A percentile compares a stretch with the other conserved stretches of the same genome.
Evolutionary conservation across 2,113 vertebrate species (phyloP).

Genomic region (Propithecus coquereli): DNA sequence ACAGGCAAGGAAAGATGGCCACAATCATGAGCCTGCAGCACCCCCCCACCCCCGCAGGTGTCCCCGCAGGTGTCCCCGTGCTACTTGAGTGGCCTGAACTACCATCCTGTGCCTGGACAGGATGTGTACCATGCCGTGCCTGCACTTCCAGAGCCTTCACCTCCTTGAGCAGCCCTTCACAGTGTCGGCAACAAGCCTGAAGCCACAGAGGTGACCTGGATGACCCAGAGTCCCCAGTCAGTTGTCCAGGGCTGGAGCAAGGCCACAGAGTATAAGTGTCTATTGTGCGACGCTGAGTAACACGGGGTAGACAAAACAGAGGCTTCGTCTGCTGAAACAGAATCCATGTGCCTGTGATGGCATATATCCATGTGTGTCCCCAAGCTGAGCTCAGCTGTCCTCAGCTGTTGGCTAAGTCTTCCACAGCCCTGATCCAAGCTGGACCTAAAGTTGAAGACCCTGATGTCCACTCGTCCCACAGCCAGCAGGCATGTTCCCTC

Average conservation of each 20-base stretch:
- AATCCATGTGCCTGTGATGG: not conserved
- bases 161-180: not conserved
- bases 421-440: not conserved
- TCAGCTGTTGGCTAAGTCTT: not conserved
- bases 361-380: not conserved
- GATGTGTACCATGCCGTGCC: too few relatives aligned
- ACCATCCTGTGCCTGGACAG: too few relatives aligned
- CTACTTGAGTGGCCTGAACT: not conserved
- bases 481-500: not conserved
- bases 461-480: not conserved
- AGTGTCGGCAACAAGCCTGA: too few relatives aligned
- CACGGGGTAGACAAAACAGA: not conserved
- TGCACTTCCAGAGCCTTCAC: not conserved
- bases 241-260: not conserved
- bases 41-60: rapidly evolving
- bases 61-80: not conserved
- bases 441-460: not conserved
- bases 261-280: not conserved
- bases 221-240: not conserved
- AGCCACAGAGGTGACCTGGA: not conserved
- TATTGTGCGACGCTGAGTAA: not conserved
- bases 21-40: rapidly evolving
- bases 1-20: not conserved
- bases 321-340: not conserved
- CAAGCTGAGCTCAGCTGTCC: not conserved